Percentiles rank a stretch among this genome's conserved stretches.
These are phyloP conservation scores for Rhincodon typus DNA, from an alignment of 2,797 vertebrate species.

Conservation along the genomic window DNA sequence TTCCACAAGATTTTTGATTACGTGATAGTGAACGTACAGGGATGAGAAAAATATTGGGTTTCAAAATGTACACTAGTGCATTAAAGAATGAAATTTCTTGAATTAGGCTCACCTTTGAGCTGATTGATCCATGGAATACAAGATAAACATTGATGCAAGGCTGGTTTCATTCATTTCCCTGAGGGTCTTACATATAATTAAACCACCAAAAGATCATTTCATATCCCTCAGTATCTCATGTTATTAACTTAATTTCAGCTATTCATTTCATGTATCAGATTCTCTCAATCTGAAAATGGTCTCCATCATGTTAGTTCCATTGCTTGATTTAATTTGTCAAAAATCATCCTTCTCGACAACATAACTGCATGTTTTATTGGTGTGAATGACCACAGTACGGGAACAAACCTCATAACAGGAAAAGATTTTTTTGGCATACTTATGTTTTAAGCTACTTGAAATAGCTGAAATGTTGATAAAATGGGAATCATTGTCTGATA, in stretches of 20 bases:
- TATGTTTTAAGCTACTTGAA: background rate
- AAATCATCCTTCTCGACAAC: background rate
- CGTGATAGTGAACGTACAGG: background rate
- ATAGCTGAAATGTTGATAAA: background rate
- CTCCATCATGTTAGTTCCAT: background rate
- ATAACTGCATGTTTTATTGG: background rate
- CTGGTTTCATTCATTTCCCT: background rate
- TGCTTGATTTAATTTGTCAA: background rate
- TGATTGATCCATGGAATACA: background rate
- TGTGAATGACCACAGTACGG: background rate
- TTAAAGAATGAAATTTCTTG: background rate
- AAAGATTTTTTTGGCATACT: background rate
- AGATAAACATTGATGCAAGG: background rate
- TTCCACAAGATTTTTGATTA: too few relatives aligned
- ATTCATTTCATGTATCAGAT: background rate
- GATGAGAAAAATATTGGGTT: background rate
- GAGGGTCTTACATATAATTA: background rate
- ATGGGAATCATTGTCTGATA: background rate
- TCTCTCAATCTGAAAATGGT: background rate
- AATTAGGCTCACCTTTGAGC: background rate
- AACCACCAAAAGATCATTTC: constrained; percentile 2
- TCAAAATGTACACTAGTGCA: background rate
- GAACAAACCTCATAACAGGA: background rate
- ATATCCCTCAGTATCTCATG: too few relatives aligned
- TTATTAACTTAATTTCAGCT: too few relatives aligned